Base-by-base conservation (phyloP, 1,140 invertebrate species). In the Drepana arcuata region DNA sequence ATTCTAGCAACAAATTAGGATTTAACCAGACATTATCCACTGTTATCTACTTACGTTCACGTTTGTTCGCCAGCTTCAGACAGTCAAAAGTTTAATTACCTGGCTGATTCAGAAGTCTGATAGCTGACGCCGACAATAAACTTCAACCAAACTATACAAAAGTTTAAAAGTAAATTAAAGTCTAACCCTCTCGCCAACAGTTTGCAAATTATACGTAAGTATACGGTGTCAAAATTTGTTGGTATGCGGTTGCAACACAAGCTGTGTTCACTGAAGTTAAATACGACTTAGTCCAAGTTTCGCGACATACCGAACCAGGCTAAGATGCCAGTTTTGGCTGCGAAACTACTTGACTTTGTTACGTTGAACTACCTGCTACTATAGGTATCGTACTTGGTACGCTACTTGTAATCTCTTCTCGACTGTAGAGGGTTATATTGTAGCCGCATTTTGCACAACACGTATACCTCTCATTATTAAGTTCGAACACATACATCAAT, bases 141-240 rank as follows among this genome's bases (percentile, higher is more conserved):
- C 32, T 42, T 35, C 27, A 28, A 35, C 30, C 42, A 28, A 46
- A 41, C 21, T 40, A 39, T 26, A 39, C 21, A 37, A 40, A 40
- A 36, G 34, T 42, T 42, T 42, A 26, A 37, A 53, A 54, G 44
- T 44, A 43, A 48, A 48, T 55, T 51, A 48, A 40, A 52, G 30
- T 43, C 5, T 34, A 48, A 42, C 45, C 45, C 23, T 34, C 34
- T 38, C 34, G 26, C 39, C 39, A 49, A 46, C 50, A 52, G 50
- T 64, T 61, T 12, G 72, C 43, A 48, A 63, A 62, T 62, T 70
- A 41, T 58, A 61, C 42, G 41, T 60, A 59, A 69, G 55, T 62
- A 55, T 59, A 59, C 55, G 47, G 68, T 78, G 73, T 74, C 73
- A 78, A 69, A 78, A 78, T 78, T 68, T 68, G 66, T 74, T 78